phyloP scores from a whole-genome alignment of 2,888 invertebrate genomes.

The Caenorhabditis virilis region DNA sequence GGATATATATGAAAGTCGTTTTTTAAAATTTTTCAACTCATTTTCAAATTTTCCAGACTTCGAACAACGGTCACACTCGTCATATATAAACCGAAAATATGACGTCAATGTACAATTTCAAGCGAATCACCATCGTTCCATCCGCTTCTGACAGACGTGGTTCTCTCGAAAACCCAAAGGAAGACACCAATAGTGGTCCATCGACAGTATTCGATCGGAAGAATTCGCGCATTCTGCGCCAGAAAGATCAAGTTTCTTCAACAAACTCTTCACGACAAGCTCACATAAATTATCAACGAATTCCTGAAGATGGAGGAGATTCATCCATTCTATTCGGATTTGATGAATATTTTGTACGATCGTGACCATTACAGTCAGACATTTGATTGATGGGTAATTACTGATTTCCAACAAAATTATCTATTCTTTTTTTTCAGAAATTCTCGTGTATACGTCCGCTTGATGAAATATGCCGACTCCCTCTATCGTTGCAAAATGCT shows the following conservation, averaged over 20 bases:
- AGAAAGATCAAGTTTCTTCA: slow-evolving; percentile 96
- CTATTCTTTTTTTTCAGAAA: slow-evolving; percentile 77
- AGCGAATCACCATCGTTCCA: slow-evolving; percentile 96
- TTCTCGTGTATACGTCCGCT: slow-evolving; percentile 90
- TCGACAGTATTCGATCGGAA: slow-evolving; percentile 92
- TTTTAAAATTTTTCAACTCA: no score
- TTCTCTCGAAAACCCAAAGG: slow-evolving; percentile 95
- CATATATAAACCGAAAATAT: slow-evolving; percentile 43
- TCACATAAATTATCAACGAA: slow-evolving; percentile 91
- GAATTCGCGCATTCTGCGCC: slow-evolving; percentile 94
- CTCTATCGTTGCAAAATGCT: slow-evolving; percentile 96
- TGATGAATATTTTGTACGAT: slow-evolving; percentile 98
- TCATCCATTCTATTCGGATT: slow-evolving; percentile 97
- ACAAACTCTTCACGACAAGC: slow-evolving; percentile 93
- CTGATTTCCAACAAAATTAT: neutral
- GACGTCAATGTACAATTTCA: slow-evolving; percentile 95
- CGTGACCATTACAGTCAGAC: slow-evolving; percentile 96
- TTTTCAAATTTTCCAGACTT: no score
- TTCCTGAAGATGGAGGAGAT: slow-evolving; percentile 97
- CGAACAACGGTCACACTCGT: slow-evolving; percentile 30
- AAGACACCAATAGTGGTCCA: slow-evolving; percentile 90
- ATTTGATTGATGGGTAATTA: slow-evolving; percentile 80
- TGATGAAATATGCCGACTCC: slow-evolving; percentile 96
- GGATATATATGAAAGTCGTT: no score
- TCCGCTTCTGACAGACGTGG: slow-evolving; percentile 95